Base-by-base conservation (phyloP, 2,888 invertebrate species). In the Tromatobia lineatoria region DNA sequence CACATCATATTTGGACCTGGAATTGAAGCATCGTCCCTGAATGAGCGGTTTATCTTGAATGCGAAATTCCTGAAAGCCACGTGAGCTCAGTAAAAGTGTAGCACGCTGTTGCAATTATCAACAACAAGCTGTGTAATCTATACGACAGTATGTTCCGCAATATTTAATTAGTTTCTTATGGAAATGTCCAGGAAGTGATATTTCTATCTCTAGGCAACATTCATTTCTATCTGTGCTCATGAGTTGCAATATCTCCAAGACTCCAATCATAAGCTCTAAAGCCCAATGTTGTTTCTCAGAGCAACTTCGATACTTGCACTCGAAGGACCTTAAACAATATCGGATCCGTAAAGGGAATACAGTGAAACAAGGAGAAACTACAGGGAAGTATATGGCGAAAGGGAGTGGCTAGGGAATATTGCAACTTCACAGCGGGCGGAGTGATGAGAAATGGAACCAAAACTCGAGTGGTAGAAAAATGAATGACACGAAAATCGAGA, bases 401-500 rank as follows among this genome's bases (percentile, higher is more conserved):
- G 29, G 18, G 29, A 38, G 18, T 34, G n/a, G 10, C 34, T 45
- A 11, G 23, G 45, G 38, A 23, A 50, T 47, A 77, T 66, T 38
- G 57, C 76, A 57, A 45, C 45, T 34, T 61, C n/a, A 47, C 47
- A 20, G 13, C 7, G 20, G 25, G 66, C 34, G 59, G n/a, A 66
- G 50, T 52, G 34, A 20, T 34, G 52, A 47, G 57, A 77, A 18
- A 42, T 13, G 38, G n/a, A 25, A 25, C 59, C 10, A 34, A 15
- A 42, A 66, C 50, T 52, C 11, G 52, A 69, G 59, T n/a, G 18
- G 29, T 42, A 50, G 34, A 76, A 75, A 69, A 70, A 52, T 52
- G n/a, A 61, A 75, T 52, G 57, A 70, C 81, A 64, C 50, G 75
- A 77, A 57, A 64, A 83, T 64, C 52, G 59, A 78, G 50, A 59